Percentiles rank a stretch among this genome's conserved stretches.
phyloP scores from a whole-genome alignment of 2,888 invertebrate species.

The Drosophila diplacantha region DNA sequence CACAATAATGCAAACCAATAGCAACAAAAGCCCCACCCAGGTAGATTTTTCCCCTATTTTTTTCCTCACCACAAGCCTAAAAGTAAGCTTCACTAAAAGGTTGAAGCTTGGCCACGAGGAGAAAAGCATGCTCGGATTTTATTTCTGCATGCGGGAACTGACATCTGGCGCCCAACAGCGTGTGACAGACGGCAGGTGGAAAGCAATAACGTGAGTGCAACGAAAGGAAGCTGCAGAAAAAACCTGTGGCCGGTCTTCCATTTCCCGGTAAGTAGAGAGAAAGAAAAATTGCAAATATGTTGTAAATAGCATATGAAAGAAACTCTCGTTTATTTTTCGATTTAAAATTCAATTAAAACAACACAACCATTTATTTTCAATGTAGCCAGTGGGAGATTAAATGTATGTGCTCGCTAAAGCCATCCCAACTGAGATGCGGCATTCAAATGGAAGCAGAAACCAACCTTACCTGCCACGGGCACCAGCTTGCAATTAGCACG shows the following conservation, averaged over 20 bases:
- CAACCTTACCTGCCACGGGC: conserved; percentile 3
- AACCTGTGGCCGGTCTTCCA: neutral
- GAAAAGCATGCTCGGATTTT: conserved; percentile 19
- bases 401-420: neutral
- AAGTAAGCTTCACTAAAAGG: conserved; percentile 8
- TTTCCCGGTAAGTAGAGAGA: neutral
- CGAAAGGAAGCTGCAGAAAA: neutral
- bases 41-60: neutral
- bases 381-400: conserved; percentile 11
- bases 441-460: conserved; percentile 6
- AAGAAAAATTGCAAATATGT: neutral
- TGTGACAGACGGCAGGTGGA: conserved; percentile 7
- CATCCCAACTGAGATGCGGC: neutral
- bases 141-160: neutral
- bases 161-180: conserved; percentile 17
- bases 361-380: neutral
- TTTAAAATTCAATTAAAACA: neutral
- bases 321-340: too few relatives aligned
- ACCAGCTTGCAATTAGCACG: conserved; percentile 53
- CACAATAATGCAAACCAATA: neutral
- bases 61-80: conserved; percentile 13
- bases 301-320: too few relatives aligned
- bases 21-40: neutral
- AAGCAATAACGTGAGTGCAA: conserved; percentile 15
- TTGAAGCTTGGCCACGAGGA: neutral